Base-by-base conservation (phyloP, 2,113 vertebrate genomes). In the Syngnathus typhle region DNA sequence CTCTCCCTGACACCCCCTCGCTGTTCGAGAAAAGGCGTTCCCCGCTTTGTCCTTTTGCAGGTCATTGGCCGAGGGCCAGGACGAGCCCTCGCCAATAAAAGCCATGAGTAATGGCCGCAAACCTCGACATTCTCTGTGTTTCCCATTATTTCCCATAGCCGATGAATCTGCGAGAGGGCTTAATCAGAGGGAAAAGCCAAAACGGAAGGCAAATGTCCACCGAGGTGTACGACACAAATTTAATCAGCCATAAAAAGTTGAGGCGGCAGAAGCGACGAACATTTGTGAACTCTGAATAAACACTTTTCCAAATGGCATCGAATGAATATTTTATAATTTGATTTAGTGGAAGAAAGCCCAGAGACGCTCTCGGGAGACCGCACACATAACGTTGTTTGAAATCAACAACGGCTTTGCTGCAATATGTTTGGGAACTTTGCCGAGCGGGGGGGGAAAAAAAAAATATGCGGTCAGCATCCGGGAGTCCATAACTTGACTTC, bases 91-190 rank as follows among this genome's bases (percentile, higher is more conserved):
- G 85, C 86, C 85, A 89, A 87, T 88, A 88, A 87, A 88, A 87
- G 75, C 78, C 74, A 77, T 87, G 85, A 88, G 86, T 88, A 87
- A 88, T 85, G 85, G 84, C 70, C 84, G 82, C 80, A 88, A 89
- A 86, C 82, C 76, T 86, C 81, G 79, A 85, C 86, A 82, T 88
- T 87, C 79, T 59, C 81, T 79, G 74, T 82, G 82, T 84, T 88
- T 85, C 85, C 85, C 83, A 88, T 88, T 88, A 87, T 87, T 89
- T 84, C 77, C 81, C 81, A 77, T 73, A 73, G 83, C 78, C 81
- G 70, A 84, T 89, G 86, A 85, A 87, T 85, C 80, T 82, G 77
- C 70, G 72, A 56, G 54, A 82, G 73, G 80, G 64, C 84, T 85
- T 88, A 88, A 89, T 88, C 88, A 85, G 75, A 81, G 68, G 66